Evolutionary conservation across 2,113 vertebrate species (phyloP), one percentile per base, ranked within the genome.

Genomic region (Cynocephalus volans): DNA sequence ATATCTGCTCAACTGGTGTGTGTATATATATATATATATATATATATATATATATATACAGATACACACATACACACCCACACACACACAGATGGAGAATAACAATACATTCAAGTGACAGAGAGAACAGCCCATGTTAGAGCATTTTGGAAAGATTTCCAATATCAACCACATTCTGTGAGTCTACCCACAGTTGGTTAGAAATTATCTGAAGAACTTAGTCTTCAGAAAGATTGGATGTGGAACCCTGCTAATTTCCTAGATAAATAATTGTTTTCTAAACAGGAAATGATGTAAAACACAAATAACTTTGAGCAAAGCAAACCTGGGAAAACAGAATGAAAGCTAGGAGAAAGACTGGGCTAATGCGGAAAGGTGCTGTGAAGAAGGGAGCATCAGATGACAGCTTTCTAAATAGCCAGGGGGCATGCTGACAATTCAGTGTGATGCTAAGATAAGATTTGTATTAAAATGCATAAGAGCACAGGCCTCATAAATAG

Each of bases 331-430:
- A n/a, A 58, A 10, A 67, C 69, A 70, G n/a, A 24, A 3, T 70
- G 58, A 73, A 76, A 89, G 18, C 48, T 83, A n/a, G 50, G 17
- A 90, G 67, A 95, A 91, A 95, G 58, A n/a, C 2, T 58, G 52
- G 83, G n/a, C 90, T 86, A 36, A 95, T 83, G 8, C 67, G 24
- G 24, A 89, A 48, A 54, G 65, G 56, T 81, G 8, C 41, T 41
- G 76, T 41, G n/a, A 62, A 56, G 73, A 96, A 94, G 14, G 83
- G 31, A 21, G 14, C 83, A 80, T 90, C 54, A 81, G 50, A 70
- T 77, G 88, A 95, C 48, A 97, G 14, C 72, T 97, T 94, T 96
- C 60, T 83, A 97, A 88, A 89, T 75, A 62, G 72, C 86, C 93
- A 92, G 23, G 64, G 87, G 82, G 62, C 80, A 2, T n/a, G 83